phyloP scores from a whole-genome alignment of 2,888 invertebrate species.

The Athrips mouffetella region DNA sequence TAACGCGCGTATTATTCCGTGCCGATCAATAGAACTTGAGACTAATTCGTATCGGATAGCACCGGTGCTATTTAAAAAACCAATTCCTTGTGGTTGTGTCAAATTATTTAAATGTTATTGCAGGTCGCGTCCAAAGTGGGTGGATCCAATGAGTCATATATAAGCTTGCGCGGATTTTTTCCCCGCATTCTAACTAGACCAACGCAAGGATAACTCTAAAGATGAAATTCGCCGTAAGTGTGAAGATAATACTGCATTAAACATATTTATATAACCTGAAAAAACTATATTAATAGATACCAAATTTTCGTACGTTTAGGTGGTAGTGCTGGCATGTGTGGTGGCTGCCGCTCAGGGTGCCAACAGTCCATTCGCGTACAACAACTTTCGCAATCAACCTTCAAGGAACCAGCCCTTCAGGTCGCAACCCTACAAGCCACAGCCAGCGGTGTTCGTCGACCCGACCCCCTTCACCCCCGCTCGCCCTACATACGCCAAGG shows the following conservation, averaged over 20 bases:
- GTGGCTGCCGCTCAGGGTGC: constrained; percentile 48
- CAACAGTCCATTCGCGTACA: constrained; percentile 24
- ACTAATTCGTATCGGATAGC: constrained; percentile 1
- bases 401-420: constrained; percentile 12
- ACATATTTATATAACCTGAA: not conserved
- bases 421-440: constrained; percentile 29
- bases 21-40: not conserved
- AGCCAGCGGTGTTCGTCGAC: constrained; percentile 5
- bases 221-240: constrained; percentile 66
- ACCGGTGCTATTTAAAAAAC: constrained; percentile 17
- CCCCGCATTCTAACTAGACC: constrained; percentile 68
- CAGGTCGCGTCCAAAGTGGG: constrained; percentile 60
- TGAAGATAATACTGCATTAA: too few species aligned
- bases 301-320: constrained; percentile 31
- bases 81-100: constrained; percentile 43
- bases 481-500: not conserved
- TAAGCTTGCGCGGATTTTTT: constrained; percentile 64
- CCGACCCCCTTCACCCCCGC: constrained; percentile 12
- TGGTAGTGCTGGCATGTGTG: constrained; percentile 45
- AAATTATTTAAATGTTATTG: constrained; percentile 69
- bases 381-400: constrained; percentile 8
- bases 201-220: constrained; percentile 51
- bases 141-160: constrained; percentile 61
- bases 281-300: not conserved
- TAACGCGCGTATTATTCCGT: too few species aligned